Evolutionary conservation across 2,888 invertebrate genomes (phyloP), one percentile per base, ranked within the genome.

Genomic region (Parnassius mnemosyne): DNA sequence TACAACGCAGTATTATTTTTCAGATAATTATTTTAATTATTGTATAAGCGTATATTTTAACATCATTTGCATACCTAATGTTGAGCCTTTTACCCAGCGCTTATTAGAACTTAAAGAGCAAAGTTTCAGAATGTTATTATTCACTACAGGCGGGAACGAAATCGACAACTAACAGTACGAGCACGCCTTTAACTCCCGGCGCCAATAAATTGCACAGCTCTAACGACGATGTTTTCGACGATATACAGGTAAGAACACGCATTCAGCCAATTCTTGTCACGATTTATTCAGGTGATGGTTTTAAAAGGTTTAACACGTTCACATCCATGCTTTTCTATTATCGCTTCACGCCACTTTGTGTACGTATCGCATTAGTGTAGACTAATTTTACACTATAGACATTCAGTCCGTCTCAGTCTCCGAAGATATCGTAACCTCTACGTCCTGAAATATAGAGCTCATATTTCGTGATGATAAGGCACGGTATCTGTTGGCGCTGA

Each of bases 391-490:
- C 68, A 72, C 75, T 77, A 73, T 10, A n/a, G 12, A 49, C 71
- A 75, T 78, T 77, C 70, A 76, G 74, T 74, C 71, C 75, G 73
- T 57, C 54, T 60, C 74, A 66, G 69, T 66, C 69, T 73, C 69
- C 80, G 71, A 65, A 71, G 77, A 72, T 83, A 76, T 71, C 75
- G 66, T 68, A 66, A 69, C 72, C 75, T 70, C 72, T 77, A 80
- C 84, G 81, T 82, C 74, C 73, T 76, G 85, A 83, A 84, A 83
- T 89, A 89, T 79, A 81, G 90, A 89, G 90, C 90, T 90, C 90
- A 85, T 89, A 87, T 85, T 87, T 85, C 83, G 75, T 67, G 77
- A 78, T 83, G 83, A 79, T 78, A 73, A 77, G 77, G 71, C 72
- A 69, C 69, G 71, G 73, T 80, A 81, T 78, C 72, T 68, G 66